phyloP scores from a whole-genome alignment of 2,797 vertebrate genomes.

The Paratrypauchen microcephalus region DNA sequence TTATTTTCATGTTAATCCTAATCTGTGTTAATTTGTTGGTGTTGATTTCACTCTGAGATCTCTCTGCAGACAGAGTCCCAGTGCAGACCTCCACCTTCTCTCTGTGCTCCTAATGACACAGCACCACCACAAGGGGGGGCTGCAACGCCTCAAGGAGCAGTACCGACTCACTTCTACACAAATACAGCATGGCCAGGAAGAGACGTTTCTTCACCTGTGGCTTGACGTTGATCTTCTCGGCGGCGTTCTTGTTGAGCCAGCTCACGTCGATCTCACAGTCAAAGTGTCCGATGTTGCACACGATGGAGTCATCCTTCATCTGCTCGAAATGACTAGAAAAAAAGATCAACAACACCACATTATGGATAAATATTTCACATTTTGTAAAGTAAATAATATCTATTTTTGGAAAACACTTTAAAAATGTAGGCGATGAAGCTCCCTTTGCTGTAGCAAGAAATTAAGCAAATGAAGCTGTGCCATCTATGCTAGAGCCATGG shows the following conservation, averaged over 20 bases:
- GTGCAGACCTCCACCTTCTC: conserved; percentile 36
- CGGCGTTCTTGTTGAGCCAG: conserved; percentile 89
- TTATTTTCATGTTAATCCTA: neutral
- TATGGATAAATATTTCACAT: too few relatives aligned
- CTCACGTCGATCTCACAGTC: conserved; percentile 95
- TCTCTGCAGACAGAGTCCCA: conserved; percentile 14
- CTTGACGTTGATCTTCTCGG: conserved; percentile 89
- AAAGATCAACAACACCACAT: too few relatives aligned
- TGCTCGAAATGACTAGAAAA: conserved; percentile 88
- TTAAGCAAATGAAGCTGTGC: too few relatives aligned
- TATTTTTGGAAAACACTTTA: too few relatives aligned
- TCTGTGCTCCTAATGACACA: conserved; percentile 46
- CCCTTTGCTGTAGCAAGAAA: too few relatives aligned
- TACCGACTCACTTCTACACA: too few relatives aligned
- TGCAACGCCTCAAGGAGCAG: conserved; percentile 42
- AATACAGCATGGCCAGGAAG: too few relatives aligned
- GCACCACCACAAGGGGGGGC: conserved; percentile 31
- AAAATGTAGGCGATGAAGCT: too few relatives aligned
- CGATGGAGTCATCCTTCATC: conserved; percentile 96
- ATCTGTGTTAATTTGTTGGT: conserved; percentile 10
- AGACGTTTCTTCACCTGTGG: conserved; percentile 82
- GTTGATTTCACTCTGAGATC: conserved; percentile 23
- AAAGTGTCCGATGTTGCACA: conserved; percentile 98
- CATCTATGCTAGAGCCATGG: too few relatives aligned
- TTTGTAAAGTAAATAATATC: too few relatives aligned